Evolutionary conservation across 2,113 vertebrate genomes (phyloP), one percentile per base, ranked within the genome.

Genomic region (Oryzias curvinotus): DNA sequence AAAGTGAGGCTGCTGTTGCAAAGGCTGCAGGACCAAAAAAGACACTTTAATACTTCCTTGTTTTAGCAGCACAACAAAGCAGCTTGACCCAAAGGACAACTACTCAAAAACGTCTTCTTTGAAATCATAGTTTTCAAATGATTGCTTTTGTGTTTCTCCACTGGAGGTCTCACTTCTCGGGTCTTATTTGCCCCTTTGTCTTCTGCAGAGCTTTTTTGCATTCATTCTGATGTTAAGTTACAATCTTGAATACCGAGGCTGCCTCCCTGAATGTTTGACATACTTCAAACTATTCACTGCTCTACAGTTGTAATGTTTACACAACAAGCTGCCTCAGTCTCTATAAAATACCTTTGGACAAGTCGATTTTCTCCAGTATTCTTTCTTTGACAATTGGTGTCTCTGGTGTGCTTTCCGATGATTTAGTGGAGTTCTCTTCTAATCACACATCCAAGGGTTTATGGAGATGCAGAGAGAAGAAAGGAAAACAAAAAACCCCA

Each of bases 381-480:
- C 82, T 92, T 86, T 94, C 95, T 91, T 90, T 88, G 45, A 82
- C 64, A 53, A 84, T 25, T n/a, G 21, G 49, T 83, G 77, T 87
- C 68, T 83, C 85, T 53, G 92, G 88, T 16, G 92, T 84, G 45
- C 93, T 95, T 87, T 94, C 91, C 83, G 85, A 83, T 80, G 92
- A 89, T 81, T 91, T 92, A 87, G 90, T 83, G 83, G 90, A 77
- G 72, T 89, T 93, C 71, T 94, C 94, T 86, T 95, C 94, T 95
- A 85, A 76, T 84, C 73, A 69, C 81, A 63, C 56, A 53, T 57
- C 30, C 56, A 55, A 51, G 51, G 68, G 43, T 47, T 26, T 36
- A 28, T 75, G 25, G 15, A 71, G 46, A 25, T 1, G 48, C 36
- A 58, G 49, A 57, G 49, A 52, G 46, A 71, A 49, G 50, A 30